Evolutionary conservation across 2,888 invertebrate genomes (phyloP).

Genomic region (Hyalella azteca): DNA sequence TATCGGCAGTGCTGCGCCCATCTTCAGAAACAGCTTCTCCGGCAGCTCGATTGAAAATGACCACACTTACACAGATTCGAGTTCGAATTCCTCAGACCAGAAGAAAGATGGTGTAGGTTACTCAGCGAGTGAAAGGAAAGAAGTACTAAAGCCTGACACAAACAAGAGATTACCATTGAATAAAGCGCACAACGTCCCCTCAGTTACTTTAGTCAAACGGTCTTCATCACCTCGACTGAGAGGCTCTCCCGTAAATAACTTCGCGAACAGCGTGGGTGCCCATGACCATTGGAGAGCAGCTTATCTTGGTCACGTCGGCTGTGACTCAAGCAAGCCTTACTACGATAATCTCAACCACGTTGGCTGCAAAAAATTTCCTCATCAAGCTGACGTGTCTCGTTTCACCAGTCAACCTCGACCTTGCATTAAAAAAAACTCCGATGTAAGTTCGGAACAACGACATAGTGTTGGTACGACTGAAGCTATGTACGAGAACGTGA

Average conservation of each 20-base stretch:
- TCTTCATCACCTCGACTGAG: conserved; percentile 12
- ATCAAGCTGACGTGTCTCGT: not conserved
- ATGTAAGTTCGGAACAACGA: conserved; percentile 3
- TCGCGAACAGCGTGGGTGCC: not conserved
- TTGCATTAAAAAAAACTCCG: conserved; percentile 33
- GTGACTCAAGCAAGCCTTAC: not conserved
- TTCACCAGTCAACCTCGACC: not conserved
- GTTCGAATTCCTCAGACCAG: not conserved
- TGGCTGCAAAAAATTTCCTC: not conserved
- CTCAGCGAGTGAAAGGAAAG: not conserved
- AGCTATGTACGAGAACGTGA: conserved; percentile 21
- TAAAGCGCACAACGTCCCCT: not conserved
- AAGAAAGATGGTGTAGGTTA: not conserved
- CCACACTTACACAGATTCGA: not conserved
- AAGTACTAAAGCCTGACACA: not conserved
- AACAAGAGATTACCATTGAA: not conserved
- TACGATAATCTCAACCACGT: not conserved
- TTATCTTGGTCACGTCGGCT: conserved; percentile 27
- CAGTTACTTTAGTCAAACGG: not conserved
- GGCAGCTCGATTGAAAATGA: not conserved
- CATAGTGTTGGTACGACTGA: not conserved
- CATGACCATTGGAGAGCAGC: conserved; percentile 31
- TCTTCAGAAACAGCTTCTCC: conserved; percentile 63
- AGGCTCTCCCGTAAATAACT: conserved; percentile 18
- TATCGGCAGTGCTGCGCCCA: conserved; percentile 62